These are phyloP conservation scores for Perithous albicinctus DNA, from an alignment of 2,888 invertebrate genomes.

Conservation along the genomic window DNA sequence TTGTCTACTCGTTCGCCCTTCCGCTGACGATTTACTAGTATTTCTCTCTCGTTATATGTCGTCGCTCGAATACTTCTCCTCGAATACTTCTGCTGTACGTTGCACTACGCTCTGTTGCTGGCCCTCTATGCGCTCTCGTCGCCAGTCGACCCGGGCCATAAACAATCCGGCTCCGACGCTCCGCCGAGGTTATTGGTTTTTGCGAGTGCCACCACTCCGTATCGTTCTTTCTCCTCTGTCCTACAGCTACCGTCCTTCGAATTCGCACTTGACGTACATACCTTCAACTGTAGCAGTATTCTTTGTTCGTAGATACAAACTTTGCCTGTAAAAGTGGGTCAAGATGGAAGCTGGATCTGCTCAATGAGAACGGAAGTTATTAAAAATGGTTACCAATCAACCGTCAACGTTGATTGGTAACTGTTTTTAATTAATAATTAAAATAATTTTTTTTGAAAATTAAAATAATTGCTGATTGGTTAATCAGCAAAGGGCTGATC, in stretches of 20 bases:
- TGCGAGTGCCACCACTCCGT: slow-evolving; percentile 73
- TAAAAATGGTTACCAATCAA: neutral
- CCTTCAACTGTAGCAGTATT: slow-evolving; percentile 3
- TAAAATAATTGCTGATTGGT: no score
- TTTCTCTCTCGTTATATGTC: slow-evolving; percentile 17
- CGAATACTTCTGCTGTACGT: slow-evolving; percentile 23
- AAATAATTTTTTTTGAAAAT: no score
- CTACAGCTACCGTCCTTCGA: slow-evolving; percentile 28
- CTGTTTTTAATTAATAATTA: no score
- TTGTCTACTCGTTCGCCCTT: neutral
- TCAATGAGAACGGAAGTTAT: slow-evolving; percentile 31
- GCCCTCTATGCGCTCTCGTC: slow-evolving; percentile 30
- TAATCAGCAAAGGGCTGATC: no score
- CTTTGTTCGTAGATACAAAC: neutral
- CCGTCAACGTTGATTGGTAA: neutral
- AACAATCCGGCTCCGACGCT: slow-evolving; percentile 76
- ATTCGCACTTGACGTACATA: slow-evolving; percentile 3
- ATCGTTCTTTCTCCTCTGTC: slow-evolving; percentile 11
- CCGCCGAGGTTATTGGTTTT: slow-evolving; percentile 80
- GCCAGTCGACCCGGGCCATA: slow-evolving; percentile 70
- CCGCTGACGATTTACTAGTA: slow-evolving; percentile 1
- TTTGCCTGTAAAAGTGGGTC: neutral
- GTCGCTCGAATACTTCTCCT: slow-evolving; percentile 14
- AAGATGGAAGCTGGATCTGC: slow-evolving; percentile 40
- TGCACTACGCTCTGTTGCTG: slow-evolving; percentile 6